These are phyloP conservation scores for Corythornis cristatus DNA, from an alignment of 2,113 vertebrate species.

Conservation along the genomic window DNA sequence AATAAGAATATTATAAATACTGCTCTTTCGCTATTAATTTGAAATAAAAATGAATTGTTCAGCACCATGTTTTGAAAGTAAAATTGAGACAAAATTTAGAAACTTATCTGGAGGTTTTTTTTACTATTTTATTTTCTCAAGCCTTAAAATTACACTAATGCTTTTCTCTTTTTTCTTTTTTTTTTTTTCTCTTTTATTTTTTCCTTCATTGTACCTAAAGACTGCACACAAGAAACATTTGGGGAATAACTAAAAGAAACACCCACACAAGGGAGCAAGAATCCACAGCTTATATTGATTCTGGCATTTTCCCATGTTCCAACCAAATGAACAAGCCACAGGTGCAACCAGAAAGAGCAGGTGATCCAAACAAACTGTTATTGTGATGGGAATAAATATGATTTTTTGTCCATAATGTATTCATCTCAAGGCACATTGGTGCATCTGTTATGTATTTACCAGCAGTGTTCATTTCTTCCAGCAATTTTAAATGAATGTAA, in stretches of 20 bases:
- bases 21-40: background rate
- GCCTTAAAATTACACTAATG: background rate
- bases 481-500: background rate
- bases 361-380: conserved; percentile 74
- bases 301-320: conserved; percentile 52
- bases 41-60: background rate
- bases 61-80: background rate
- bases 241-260: conserved; percentile 47
- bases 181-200: background rate
- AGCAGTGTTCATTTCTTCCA: background rate
- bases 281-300: conserved; percentile 47
- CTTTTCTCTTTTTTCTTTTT: fast-evolving
- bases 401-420: conserved; percentile 65
- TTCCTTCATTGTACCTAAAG: background rate
- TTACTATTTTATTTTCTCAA: background rate
- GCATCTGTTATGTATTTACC: conserved; percentile 69
- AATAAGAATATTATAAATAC: background rate
- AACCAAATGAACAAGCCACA: conserved; percentile 70
- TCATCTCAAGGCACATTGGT: conserved; percentile 65
- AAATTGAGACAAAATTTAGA: background rate
- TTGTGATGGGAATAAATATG: conserved; percentile 60
- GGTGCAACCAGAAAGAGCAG: conserved; percentile 73
- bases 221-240: conserved; percentile 6
- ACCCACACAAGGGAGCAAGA: conserved; percentile 33
- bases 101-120: background rate